These are phyloP conservation scores for Pangasianodon hypophthalmus DNA, from an alignment of 2,113 vertebrate species.

Conservation along the genomic window DNA sequence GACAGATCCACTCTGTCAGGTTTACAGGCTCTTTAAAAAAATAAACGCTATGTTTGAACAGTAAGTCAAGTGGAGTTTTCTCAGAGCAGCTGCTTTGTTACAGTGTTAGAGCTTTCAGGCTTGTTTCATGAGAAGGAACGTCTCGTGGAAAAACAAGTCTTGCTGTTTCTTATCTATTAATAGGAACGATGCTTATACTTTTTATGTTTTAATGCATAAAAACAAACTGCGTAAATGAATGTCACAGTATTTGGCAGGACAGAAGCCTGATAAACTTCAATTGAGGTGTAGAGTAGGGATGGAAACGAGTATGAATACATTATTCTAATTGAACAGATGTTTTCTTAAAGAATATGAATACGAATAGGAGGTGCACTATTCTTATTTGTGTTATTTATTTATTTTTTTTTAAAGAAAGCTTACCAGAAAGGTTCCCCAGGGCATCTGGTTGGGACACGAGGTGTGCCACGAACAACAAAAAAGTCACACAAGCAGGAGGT, in stretches of 20 bases:
- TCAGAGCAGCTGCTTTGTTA: neutral
- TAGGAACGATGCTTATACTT: neutral
- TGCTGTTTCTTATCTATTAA: neutral
- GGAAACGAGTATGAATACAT: neutral
- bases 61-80: neutral
- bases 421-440: neutral
- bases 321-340: neutral
- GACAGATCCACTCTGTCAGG: neutral
- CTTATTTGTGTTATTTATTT: neutral
- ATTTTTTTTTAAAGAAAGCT: neutral
- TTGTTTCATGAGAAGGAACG: neutral
- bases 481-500: neutral
- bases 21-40: neutral
- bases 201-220: neutral
- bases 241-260: neutral
- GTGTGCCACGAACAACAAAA: neutral
- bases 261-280: neutral
- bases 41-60: neutral
- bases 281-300: neutral
- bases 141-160: neutral
- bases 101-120: neutral
- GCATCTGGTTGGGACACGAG: neutral
- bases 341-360: neutral
- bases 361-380: neutral
- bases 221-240: neutral